Base-by-base conservation (phyloP, 2,888 invertebrate species). In the Rhagonycha fulva region DNA sequence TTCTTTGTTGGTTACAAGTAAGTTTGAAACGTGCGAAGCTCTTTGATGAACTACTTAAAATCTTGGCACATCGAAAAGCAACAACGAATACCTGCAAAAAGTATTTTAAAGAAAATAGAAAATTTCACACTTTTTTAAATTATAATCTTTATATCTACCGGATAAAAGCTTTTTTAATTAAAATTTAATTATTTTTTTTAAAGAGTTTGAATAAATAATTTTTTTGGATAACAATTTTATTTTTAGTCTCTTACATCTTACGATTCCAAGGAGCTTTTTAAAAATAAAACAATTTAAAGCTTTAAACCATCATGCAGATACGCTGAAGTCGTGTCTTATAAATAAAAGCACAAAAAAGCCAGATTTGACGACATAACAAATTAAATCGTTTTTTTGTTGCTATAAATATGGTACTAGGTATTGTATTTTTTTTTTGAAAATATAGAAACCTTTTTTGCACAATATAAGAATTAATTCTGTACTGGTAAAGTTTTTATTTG, bases 21-120 rank as follows among this genome's bases (percentile, higher is more conserved):
- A 72, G 67, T 72, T 72, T 72, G 28, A 66, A 67, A 72, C 62
- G 71, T 71, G 71, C 63, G 24, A 66, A 66, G 71, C 30, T 28
- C 28, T 47, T 67, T 72, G 71, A 72, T 72, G 19, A 72, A 72
- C 71, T 72, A 47, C 67, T 72, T 67, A 47, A 67, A 67, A 30
- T 71, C 71, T 23, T 72, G 71, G 71, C 71, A 72, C 66, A 63
- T 66, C 71, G 63, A 66, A 32, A 23, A 28, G 32, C 30, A 66
- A 28, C 63, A 32, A 23, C 26, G 47, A 66, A 63, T 47, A 71
- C 62, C 63, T 63, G 30, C 30, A 28, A 14, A 71, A 72, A 47
- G 71, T 71, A 70, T 62, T 70, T 62, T 30, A 30, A 47, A 47
- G 12, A 32, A 47, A 47, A 47, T n/a, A n/a, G 47, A 47, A 47